A percentile compares a stretch with the other conserved stretches of the same genome.
phyloP scores from a whole-genome alignment of 2,888 invertebrate genomes.

The Tetropium fuscum region DNA sequence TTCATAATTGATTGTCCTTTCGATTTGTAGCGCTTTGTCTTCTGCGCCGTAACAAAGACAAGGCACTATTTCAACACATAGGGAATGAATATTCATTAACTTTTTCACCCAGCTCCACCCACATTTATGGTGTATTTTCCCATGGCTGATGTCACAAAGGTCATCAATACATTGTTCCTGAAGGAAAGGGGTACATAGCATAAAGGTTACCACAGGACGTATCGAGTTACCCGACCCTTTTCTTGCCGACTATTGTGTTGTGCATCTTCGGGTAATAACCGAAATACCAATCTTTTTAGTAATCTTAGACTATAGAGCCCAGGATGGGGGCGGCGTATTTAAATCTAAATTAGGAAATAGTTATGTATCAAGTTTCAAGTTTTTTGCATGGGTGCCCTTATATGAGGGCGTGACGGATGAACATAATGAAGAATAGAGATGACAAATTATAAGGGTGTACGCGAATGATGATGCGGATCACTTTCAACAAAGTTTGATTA shows the following conservation, averaged over 20 bases:
- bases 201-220: slow-evolving; percentile 38
- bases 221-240: slow-evolving; percentile 34
- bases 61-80: slow-evolving; percentile 2
- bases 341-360: slow-evolving; percentile 21
- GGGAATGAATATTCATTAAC: slow-evolving; percentile 35
- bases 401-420: slow-evolving; percentile 18
- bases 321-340: slow-evolving; percentile 10
- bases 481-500: no score
- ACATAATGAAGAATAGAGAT: slow-evolving; percentile 24
- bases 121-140: slow-evolving; percentile 36
- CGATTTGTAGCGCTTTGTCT: slow-evolving; percentile 17
- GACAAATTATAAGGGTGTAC: slow-evolving; percentile 23
- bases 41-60: background rate
- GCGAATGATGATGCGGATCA: slow-evolving; percentile 1
- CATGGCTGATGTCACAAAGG: slow-evolving; percentile 28
- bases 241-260: slow-evolving; percentile 25
- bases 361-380: slow-evolving; percentile 17
- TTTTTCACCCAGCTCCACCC: slow-evolving; percentile 36
- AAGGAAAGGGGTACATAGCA: slow-evolving; percentile 23
- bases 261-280: slow-evolving; percentile 1
- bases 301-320: slow-evolving; percentile 13
- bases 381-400: slow-evolving; percentile 19
- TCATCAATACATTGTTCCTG: slow-evolving; percentile 29
- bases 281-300: slow-evolving; percentile 17
- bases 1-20: background rate